Evolutionary conservation across 2,888 invertebrate genomes (phyloP).

Genomic region (Bedellia somnulentella): DNA sequence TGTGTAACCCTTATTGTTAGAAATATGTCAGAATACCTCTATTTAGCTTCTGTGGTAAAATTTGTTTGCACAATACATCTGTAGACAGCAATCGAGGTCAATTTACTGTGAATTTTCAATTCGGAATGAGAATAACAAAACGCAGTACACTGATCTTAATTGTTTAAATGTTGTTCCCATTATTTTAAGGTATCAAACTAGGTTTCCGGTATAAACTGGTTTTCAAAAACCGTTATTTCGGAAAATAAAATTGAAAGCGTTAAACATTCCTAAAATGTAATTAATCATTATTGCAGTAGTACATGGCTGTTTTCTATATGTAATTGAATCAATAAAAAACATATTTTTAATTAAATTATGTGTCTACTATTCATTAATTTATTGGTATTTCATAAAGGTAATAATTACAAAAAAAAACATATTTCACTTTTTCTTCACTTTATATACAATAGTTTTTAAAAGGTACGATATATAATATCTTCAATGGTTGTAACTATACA

Average conservation of each 20-base stretch:
- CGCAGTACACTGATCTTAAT: conserved; percentile 38
- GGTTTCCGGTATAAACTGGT: too few relatives aligned
- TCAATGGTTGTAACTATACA: conserved; percentile 64
- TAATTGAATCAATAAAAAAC: conserved; percentile 31
- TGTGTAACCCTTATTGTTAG: conserved; percentile 24
- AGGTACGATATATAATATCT: conserved; percentile 64
- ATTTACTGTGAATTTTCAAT: too few relatives aligned
- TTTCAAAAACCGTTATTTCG: conserved; percentile 27
- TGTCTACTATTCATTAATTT: conserved; percentile 59
- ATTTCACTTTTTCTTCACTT: conserved; percentile 60
- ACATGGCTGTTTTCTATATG: conserved; percentile 57
- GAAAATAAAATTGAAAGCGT: too few relatives aligned
- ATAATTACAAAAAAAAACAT: conserved; percentile 31
- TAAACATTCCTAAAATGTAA: conserved; percentile 55
- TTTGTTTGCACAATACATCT: too few relatives aligned
- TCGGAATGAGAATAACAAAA: too few relatives aligned
- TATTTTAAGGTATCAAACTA: too few relatives aligned
- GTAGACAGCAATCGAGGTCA: too few relatives aligned
- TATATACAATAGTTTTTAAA: conserved; percentile 63
- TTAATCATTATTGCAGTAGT: conserved; percentile 55
- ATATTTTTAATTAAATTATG: conserved; percentile 59
- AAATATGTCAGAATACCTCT: conserved; percentile 59
- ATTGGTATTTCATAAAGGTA: conserved; percentile 54
- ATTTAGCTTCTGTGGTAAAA: conserved; percentile 52
- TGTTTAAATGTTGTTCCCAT: conserved; percentile 55